phyloP scores from a whole-genome alignment of 2,113 vertebrate species.

The Tachysurus vachellii region DNA sequence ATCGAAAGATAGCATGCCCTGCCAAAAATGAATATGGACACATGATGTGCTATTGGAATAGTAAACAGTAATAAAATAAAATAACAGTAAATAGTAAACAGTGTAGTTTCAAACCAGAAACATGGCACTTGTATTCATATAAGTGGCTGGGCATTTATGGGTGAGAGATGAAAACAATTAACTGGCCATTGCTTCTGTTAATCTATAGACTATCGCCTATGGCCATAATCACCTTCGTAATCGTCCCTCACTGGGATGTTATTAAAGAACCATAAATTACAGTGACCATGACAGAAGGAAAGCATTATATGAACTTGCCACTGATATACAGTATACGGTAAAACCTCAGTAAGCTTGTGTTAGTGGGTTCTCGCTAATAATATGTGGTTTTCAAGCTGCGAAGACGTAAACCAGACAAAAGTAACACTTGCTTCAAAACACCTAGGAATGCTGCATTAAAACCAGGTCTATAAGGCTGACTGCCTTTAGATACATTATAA shows the following conservation, averaged over 20 bases:
- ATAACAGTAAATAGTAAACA: neutral
- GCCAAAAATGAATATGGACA: neutral
- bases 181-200: slow-evolving; percentile 27
- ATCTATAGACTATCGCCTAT: neutral
- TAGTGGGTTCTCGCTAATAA: neutral
- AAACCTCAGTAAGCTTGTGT: neutral
- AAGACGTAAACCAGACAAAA: neutral
- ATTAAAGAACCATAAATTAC: neutral
- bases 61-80: too few relatives aligned
- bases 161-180: slow-evolving; percentile 12
- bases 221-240: slow-evolving; percentile 19
- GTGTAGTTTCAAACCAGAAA: neutral
- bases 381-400: neutral
- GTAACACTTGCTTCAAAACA: neutral
- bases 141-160: neutral
- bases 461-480: neutral
- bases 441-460: neutral
- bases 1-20: slow-evolving; percentile 1
- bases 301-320: neutral
- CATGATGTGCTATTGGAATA: neutral
- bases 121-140: neutral
- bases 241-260: neutral
- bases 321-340: neutral
- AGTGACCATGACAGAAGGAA: neutral
- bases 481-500: neutral